phyloP scores from a whole-genome alignment of 2,113 vertebrate species.

The Tamias sibiricus region DNA sequence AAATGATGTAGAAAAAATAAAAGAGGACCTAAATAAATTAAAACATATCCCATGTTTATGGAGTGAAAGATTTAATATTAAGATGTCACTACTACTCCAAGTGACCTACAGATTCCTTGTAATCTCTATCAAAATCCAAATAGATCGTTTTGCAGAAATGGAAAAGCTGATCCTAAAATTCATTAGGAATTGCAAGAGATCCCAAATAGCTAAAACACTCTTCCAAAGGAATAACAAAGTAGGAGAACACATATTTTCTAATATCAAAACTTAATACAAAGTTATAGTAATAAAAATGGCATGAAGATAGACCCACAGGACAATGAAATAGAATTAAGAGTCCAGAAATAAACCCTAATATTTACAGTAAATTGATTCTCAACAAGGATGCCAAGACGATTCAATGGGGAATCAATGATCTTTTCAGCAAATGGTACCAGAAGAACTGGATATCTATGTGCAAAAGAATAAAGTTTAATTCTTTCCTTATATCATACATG shows the following conservation, averaged over 20 bases:
- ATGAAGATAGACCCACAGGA: neutral
- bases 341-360: slow-evolving; percentile 16
- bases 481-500: neutral
- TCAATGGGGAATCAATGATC: neutral
- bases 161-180: slow-evolving; percentile 14
- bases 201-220: slow-evolving; percentile 3
- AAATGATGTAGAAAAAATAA: neutral
- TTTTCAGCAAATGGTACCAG: neutral
- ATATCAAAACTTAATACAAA: neutral
- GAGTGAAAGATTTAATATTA: neutral
- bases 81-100: neutral
- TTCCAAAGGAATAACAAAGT: neutral
- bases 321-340: neutral
- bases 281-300: neutral
- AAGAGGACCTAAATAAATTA: neutral
- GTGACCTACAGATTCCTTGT: neutral
- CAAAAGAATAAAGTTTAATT: neutral
- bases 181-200: neutral
- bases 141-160: neutral
- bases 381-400: neutral
- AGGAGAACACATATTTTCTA: neutral
- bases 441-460: neutral
- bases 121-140: neutral
- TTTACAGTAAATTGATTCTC: neutral
- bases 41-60: neutral